phyloP scores from a whole-genome alignment of 2,888 invertebrate genomes.

The Andrena fulva region DNA sequence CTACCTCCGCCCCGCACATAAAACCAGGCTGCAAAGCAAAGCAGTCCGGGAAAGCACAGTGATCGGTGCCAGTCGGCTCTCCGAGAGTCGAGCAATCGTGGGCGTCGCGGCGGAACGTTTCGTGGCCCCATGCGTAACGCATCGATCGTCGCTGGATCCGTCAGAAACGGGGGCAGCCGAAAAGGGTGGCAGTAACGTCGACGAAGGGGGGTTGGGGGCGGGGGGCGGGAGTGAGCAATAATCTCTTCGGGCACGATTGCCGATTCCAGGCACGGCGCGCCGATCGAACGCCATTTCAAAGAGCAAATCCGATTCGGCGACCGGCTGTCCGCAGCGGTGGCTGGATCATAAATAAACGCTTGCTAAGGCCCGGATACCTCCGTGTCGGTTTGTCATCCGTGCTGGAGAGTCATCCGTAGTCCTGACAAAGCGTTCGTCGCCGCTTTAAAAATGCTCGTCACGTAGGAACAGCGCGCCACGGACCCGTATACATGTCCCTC shows the following conservation, averaged over 20 bases:
- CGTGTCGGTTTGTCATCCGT: conserved; percentile 71
- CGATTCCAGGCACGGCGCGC: conserved; percentile 65
- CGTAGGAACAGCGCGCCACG: conserved; percentile 49
- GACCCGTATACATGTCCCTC: conserved; percentile 14
- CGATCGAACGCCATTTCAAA: conserved; percentile 67
- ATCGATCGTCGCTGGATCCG: not conserved
- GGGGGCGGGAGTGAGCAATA: conserved; percentile 13
- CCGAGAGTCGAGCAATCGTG: too few species aligned
- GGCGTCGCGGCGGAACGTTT: too few species aligned
- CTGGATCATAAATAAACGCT: conserved; percentile 74
- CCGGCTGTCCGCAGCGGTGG: conserved; percentile 54
- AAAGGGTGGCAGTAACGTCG: not conserved
- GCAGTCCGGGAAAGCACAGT: not conserved
- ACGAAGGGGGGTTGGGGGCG: conserved; percentile 10
- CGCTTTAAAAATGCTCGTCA: conserved; percentile 65
- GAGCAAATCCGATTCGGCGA: conserved; percentile 64
- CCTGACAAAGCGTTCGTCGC: conserved; percentile 69
- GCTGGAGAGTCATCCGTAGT: conserved; percentile 35
- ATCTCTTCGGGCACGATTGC: conserved; percentile 46
- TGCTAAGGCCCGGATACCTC: conserved; percentile 70
- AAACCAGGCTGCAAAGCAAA: conserved; percentile 5
- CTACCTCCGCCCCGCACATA: conserved; percentile 22
- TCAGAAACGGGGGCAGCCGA: not conserved
- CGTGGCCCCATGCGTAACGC: not conserved
- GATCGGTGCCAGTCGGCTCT: too few species aligned